Conservation (phyloP, 2,797 vertebrate species). For the Limosa lapponica region DNA sequence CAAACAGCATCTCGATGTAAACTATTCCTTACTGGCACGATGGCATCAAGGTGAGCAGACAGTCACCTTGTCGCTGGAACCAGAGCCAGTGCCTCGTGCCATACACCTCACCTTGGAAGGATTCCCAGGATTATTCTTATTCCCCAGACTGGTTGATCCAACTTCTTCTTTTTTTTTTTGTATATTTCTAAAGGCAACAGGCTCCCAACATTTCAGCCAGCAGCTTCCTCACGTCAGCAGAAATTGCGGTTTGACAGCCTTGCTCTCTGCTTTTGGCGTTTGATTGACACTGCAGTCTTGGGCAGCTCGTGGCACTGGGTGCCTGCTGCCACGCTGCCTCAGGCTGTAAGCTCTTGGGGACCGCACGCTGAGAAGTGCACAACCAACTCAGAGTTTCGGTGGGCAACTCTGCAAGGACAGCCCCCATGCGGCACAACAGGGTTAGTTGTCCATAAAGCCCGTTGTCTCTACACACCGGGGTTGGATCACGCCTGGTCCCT, state of each 20-base stretch:
- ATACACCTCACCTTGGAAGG: not conserved
- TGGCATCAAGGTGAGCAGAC: conserved; percentile 2
- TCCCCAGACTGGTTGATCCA: not conserved
- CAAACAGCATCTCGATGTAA: not conserved
- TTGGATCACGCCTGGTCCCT: rapidly evolving
- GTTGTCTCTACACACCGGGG: not conserved
- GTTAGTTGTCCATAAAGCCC: not conserved
- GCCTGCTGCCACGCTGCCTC: not conserved
- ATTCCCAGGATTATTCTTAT: conserved; percentile 16
- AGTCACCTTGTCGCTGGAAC: conserved; percentile 14
- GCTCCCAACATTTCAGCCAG: not conserved
- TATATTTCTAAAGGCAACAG: not conserved
- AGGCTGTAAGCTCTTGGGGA: not conserved
- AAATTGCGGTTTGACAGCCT: not conserved
- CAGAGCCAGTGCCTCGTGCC: not conserved
- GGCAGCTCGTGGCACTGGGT: not conserved
- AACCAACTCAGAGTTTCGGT: not conserved
- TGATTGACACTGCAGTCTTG: not conserved
- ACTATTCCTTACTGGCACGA: not conserved
- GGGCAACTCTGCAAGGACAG: not conserved
- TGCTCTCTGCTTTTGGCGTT: not conserved
- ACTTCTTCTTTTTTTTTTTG: not conserved
- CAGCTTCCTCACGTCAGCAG: not conserved
- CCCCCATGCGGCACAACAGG: not conserved
- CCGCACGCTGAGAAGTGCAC: not conserved